phyloP scores from a whole-genome alignment of 2,888 invertebrate species.

The Norana najaformis region DNA sequence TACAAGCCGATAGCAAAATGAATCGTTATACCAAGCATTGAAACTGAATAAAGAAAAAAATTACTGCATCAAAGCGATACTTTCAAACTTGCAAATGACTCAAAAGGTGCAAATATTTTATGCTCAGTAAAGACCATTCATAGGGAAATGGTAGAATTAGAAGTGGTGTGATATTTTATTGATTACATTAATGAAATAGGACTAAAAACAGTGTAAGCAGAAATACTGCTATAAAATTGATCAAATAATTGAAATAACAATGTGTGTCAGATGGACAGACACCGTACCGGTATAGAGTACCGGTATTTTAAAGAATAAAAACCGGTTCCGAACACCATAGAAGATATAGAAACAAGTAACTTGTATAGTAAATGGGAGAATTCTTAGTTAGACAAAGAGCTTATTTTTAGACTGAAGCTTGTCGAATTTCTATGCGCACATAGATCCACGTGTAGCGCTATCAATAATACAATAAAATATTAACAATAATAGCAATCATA shows the following conservation, averaged over 20 bases:
- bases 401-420: no score
- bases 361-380: background rate
- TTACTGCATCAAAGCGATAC: background rate
- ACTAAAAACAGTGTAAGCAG: background rate
- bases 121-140: background rate
- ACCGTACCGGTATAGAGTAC: conserved; percentile 6
- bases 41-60: background rate
- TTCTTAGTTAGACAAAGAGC: background rate
- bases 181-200: background rate
- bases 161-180: no score
- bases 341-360: background rate
- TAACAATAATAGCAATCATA: no score
- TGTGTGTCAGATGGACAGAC: background rate
- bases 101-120: background rate
- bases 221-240: background rate
- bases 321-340: background rate
- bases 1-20: no score
- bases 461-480: no score
- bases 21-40: background rate
- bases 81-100: background rate
- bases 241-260: background rate
- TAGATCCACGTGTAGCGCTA: no score
- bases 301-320: no score
- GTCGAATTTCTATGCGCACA: no score
- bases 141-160: background rate